Evolutionary conservation across 1,140 invertebrate species (phyloP).

Genomic region (Rhizoglyphus robini): DNA sequence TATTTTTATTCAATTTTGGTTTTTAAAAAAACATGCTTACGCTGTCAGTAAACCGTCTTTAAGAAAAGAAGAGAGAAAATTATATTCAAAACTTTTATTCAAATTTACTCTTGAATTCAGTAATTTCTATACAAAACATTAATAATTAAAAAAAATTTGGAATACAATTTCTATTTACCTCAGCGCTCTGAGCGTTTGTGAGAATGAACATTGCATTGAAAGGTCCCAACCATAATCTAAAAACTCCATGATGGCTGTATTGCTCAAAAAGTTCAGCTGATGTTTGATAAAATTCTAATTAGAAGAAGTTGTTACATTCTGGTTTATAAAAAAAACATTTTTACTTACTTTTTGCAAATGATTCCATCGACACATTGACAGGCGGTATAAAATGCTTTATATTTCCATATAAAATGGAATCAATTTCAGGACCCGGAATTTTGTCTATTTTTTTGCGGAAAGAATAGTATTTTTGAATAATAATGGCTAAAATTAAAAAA

Average conservation of each 20-base stretch:
- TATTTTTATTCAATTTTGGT: no score
- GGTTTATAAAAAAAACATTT: neutral
- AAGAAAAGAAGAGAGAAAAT: constrained; percentile 58
- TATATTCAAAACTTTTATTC: constrained; percentile 44
- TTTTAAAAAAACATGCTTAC: neutral
- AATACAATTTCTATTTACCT: neutral
- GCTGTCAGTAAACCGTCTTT: constrained; percentile 64
- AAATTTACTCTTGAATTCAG: neutral
- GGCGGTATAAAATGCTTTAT: neutral
- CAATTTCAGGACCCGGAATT: neutral
- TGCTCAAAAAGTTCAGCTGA: neutral
- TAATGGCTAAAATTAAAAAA: no score
- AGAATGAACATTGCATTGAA: neutral
- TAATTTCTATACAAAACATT: neutral
- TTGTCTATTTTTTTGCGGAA: neutral
- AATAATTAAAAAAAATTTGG: neutral
- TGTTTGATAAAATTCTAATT: no score
- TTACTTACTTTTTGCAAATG: neutral
- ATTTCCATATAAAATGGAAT: neutral
- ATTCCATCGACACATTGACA: neutral
- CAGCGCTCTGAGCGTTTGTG: neutral
- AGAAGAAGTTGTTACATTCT: neutral
- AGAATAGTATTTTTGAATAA: no score
- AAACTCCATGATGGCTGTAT: neutral
- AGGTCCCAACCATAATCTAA: constrained; percentile 4